phyloP scores from a whole-genome alignment of 1,140 invertebrate genomes.

The Pseudobourletiella spinata region DNA sequence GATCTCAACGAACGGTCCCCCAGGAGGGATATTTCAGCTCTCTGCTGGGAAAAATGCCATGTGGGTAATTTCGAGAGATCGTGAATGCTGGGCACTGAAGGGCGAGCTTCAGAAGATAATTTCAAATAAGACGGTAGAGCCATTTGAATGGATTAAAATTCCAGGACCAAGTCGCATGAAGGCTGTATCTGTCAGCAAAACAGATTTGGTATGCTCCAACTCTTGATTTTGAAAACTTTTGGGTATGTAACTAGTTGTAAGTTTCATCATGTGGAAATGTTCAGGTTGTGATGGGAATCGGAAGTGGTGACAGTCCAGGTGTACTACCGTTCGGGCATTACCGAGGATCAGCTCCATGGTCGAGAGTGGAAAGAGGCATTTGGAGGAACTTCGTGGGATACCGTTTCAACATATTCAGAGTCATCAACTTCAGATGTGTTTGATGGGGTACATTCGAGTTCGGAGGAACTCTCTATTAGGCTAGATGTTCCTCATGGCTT shows the following conservation, averaged over 20 bases:
- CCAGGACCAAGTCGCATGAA: constrained; percentile 64
- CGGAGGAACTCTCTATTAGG: constrained; percentile 16
- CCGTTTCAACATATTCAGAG: constrained; percentile 10
- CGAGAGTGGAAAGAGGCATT: constrained; percentile 32
- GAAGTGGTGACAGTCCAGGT: constrained; percentile 19
- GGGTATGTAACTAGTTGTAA: too few species aligned
- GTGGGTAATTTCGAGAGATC: constrained; percentile 76
- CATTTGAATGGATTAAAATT: constrained; percentile 65
- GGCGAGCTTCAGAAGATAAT: constrained; percentile 9
- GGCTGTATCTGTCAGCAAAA: constrained; percentile 68
- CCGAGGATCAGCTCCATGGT: constrained; percentile 27
- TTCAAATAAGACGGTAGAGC: constrained; percentile 2
- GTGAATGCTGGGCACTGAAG: constrained; percentile 30
- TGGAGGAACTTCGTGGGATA: constrained; percentile 17
- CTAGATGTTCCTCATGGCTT: constrained; percentile 22
- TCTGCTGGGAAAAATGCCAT: constrained; percentile 74
- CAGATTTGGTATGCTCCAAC: constrained; percentile 64
- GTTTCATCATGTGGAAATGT: too few species aligned
- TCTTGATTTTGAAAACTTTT: too few species aligned
- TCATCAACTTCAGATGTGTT: background rate
- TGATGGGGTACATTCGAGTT: background rate
- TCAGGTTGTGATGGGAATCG: constrained; percentile 27
- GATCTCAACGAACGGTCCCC: constrained; percentile 66
- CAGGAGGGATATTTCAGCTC: constrained; percentile 52
- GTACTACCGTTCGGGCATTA: constrained; percentile 19